phyloP scores from a whole-genome alignment of 2,888 invertebrate species.

The Vesta saturnalis region DNA sequence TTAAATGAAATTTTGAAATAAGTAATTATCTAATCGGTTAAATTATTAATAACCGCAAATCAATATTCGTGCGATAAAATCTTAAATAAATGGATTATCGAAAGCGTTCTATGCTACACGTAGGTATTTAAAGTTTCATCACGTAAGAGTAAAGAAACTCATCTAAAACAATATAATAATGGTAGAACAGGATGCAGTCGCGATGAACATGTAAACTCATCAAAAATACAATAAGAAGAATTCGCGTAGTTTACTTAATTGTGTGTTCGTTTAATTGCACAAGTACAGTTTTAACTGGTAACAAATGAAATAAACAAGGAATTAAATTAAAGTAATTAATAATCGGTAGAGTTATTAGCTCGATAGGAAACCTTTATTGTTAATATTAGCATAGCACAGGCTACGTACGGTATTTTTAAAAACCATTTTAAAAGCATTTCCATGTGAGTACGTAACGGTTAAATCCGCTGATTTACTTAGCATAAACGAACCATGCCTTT shows the following conservation, averaged over 20 bases:
- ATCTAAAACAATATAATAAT: conserved; percentile 15
- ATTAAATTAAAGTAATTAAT: conserved; percentile 15
- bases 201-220: conserved; percentile 17
- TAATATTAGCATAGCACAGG: conserved; percentile 4
- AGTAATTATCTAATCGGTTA: neutral
- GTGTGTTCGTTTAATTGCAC: conserved; percentile 27
- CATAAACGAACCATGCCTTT: conserved; percentile 33
- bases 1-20: no score
- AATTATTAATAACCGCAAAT: neutral
- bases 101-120: conserved; percentile 9
- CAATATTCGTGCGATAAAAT: neutral
- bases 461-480: conserved; percentile 26
- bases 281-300: conserved; percentile 32
- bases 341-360: conserved; percentile 2
- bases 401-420: conserved; percentile 11
- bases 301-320: conserved; percentile 6
- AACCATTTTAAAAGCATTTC: conserved; percentile 17
- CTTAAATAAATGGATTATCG: no score
- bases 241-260: conserved; percentile 22
- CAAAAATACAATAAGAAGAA: conserved; percentile 29
- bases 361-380: conserved; percentile 3
- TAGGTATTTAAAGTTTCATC: conserved; percentile 25
- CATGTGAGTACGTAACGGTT: conserved; percentile 30
- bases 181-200: conserved; percentile 14
- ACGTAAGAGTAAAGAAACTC: conserved; percentile 25